phyloP scores from a whole-genome alignment of 2,113 vertebrate species.

The Ptyas mucosa region DNA sequence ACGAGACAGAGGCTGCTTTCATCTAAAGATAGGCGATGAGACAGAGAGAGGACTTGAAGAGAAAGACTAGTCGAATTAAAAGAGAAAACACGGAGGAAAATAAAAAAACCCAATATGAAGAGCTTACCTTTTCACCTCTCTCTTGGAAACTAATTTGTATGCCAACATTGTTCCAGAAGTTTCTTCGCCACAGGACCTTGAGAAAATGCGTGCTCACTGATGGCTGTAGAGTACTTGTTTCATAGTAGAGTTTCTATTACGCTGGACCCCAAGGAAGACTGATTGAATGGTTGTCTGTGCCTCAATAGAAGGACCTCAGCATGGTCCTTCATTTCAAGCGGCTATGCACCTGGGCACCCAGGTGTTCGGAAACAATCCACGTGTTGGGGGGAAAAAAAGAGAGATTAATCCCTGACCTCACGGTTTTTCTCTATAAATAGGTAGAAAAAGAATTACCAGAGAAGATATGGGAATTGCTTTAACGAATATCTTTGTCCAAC shows the following conservation, averaged over 20 bases:
- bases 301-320: not conserved
- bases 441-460: not conserved
- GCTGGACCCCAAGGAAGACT: not conserved
- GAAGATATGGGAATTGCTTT: not conserved
- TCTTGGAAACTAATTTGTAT: not conserved
- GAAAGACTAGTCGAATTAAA: not conserved
- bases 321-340: not conserved
- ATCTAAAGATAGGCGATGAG: not conserved
- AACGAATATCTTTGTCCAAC: not conserved
- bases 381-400: not conserved
- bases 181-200: slow-evolving; percentile 11
- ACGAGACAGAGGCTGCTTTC: too few relatives aligned
- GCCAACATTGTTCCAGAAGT: slow-evolving; percentile 14
- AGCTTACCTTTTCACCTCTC: not conserved
- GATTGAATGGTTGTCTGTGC: not conserved
- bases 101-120: not conserved
- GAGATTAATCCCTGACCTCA: not conserved
- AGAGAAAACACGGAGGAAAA: not conserved
- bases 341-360: not conserved
- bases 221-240: not conserved
- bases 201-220: not conserved
- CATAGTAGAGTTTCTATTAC: not conserved
- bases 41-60: too few relatives aligned
- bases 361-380: not conserved
- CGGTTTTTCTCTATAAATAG: not conserved